Evolutionary conservation across 2,888 invertebrate species (phyloP).

Genomic region (Creontiades dilutus): DNA sequence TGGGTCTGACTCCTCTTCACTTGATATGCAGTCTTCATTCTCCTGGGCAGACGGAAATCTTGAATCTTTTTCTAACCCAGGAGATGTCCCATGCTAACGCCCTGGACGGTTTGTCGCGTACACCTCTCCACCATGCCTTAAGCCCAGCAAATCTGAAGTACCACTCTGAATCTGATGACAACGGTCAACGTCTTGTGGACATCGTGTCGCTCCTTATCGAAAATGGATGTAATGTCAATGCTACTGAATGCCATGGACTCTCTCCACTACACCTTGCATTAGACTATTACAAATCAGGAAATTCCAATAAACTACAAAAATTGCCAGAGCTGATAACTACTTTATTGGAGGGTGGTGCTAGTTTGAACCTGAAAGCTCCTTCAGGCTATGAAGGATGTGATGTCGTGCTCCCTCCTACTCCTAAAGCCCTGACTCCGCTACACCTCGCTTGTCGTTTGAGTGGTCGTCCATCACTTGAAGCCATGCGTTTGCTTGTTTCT

Average conservation of each 20-base stretch:
- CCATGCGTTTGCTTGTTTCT: background rate
- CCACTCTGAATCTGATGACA: background rate
- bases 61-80: background rate
- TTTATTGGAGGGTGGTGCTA: slow-evolving; percentile 5
- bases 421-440: slow-evolving; percentile 14
- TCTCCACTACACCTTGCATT: slow-evolving; percentile 36
- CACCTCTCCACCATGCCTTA: slow-evolving; percentile 29
- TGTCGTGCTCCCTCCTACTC: background rate
- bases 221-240: slow-evolving; percentile 28
- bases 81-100: background rate
- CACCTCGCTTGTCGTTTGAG: slow-evolving; percentile 28
- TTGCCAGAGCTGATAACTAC: background rate
- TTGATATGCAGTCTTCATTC: slow-evolving; percentile 55
- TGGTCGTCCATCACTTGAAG: background rate
- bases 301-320: background rate
- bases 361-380: background rate
- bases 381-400: background rate
- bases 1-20: slow-evolving; percentile 22
- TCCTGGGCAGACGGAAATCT: slow-evolving; percentile 22
- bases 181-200: background rate
- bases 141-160: slow-evolving; percentile 31
- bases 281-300: slow-evolving; percentile 20
- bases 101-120: background rate
- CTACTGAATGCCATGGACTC: background rate
- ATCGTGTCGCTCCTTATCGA: background rate